A percentile compares a stretch with the other conserved stretches of the same genome.
phyloP scores from a whole-genome alignment of 1,140 invertebrate species.

The Trichoplusia ni region DNA sequence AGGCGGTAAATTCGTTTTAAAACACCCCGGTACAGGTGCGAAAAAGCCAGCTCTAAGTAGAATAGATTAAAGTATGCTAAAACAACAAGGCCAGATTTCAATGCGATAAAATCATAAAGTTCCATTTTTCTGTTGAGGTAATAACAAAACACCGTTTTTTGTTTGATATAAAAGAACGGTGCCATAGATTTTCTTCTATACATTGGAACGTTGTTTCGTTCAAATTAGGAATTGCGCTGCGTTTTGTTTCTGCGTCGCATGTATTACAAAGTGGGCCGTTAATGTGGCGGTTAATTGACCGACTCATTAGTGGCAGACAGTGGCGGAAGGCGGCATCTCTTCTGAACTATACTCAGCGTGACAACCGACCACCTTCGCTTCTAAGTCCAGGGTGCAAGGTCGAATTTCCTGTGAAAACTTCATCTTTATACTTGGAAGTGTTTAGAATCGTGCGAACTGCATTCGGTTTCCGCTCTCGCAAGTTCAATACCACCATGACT shows the following conservation, averaged over 20 bases:
- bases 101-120: constrained; percentile 34
- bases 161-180: neutral
- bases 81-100: constrained; percentile 26
- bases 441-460: constrained; percentile 44
- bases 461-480: constrained; percentile 52
- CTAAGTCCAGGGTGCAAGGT: constrained; percentile 30
- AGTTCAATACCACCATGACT: constrained; percentile 54
- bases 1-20: constrained; percentile 72
- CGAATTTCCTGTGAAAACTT: constrained; percentile 20
- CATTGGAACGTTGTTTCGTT: constrained; percentile 28
- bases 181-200: neutral
- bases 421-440: constrained; percentile 20
- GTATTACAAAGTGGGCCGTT: constrained; percentile 45
- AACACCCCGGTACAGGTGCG: constrained; percentile 71
- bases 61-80: constrained; percentile 66
- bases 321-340: constrained; percentile 45
- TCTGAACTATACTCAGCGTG: constrained; percentile 33
- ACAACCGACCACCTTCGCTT: constrained; percentile 22
- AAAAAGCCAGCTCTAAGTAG: constrained; percentile 71
- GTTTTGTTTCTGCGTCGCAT: constrained; percentile 48
- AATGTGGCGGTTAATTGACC: constrained; percentile 58
- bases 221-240: constrained; percentile 41
- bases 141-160: constrained; percentile 9
- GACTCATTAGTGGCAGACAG: constrained; percentile 56
- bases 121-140: constrained; percentile 30